Evolutionary conservation across 2,797 vertebrate genomes (phyloP).

Genomic region (Myotis planiceps): DNA sequence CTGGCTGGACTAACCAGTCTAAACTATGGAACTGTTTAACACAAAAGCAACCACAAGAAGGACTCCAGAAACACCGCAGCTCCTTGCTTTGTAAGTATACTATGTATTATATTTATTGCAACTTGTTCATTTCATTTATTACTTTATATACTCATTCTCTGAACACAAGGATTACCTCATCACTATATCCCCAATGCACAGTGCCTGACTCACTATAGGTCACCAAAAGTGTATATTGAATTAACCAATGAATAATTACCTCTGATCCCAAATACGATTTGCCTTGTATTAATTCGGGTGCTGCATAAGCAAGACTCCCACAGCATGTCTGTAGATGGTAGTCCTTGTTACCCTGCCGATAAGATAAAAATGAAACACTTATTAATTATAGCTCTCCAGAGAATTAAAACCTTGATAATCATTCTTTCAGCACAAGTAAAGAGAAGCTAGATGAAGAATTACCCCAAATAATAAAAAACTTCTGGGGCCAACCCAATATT

Average conservation of each 20-base stretch:
- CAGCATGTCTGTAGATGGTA: conserved; percentile 95
- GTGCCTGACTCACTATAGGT: neutral
- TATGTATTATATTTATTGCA: neutral
- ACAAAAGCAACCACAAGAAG: neutral
- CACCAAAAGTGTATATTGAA: neutral
- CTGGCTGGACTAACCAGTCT: neutral
- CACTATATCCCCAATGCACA: neutral
- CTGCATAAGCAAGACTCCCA: conserved; percentile 97
- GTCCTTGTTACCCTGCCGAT: conserved; percentile 92
- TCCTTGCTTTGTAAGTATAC: neutral
- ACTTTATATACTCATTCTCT: conserved; percentile 5
- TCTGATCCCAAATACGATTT: conserved; percentile 97
- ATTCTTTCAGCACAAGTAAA: conserved; percentile 28
- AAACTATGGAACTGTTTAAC: neutral
- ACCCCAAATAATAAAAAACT: neutral
- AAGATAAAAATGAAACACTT: conserved; percentile 68
- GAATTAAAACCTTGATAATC: conserved; percentile 35
- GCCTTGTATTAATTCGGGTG: conserved; percentile 96
- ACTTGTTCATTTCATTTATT: conserved; percentile 2
- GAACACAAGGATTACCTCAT: conserved; percentile 18
- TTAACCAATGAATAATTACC: conserved; percentile 85
- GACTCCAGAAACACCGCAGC: neutral
- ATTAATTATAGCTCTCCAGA: neutral
- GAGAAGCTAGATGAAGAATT: conserved; percentile 4
- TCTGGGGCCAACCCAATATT: neutral